These are phyloP conservation scores for Acronicta aceris DNA, from an alignment of 2,888 invertebrate species.

Conservation along the genomic window DNA sequence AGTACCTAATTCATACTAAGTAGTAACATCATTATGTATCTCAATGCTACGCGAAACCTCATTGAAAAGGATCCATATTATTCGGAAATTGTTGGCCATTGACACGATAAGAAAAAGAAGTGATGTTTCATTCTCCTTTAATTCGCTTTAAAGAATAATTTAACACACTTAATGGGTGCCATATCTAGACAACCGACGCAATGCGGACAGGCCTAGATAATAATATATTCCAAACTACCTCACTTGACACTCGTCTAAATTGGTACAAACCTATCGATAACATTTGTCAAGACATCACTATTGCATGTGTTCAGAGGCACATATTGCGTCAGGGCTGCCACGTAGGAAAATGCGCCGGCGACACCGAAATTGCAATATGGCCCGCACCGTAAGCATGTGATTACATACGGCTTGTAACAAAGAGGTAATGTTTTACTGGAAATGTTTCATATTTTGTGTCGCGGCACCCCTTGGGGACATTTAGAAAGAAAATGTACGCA, in stretches of 20 bases:
- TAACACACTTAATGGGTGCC: too few species aligned
- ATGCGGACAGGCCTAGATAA: neutral
- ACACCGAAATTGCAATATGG: conserved; percentile 77
- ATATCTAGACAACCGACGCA: neutral
- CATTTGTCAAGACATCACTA: conserved; percentile 46
- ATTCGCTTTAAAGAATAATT: too few species aligned
- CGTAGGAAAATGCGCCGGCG: conserved; percentile 68
- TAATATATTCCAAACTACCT: neutral
- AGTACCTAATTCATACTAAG: too few species aligned
- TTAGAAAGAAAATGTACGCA: conserved; percentile 30
- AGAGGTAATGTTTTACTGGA: conserved; percentile 55
- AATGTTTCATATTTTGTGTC: conserved; percentile 45
- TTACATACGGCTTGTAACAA: conserved; percentile 64
- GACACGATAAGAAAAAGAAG: too few species aligned
- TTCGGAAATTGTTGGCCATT: too few species aligned
- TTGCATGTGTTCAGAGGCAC: conserved; percentile 45
- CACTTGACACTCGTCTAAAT: neutral
- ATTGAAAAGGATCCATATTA: too few species aligned
- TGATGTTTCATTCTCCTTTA: too few species aligned
- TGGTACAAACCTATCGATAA: conserved; percentile 14
- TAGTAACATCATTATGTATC: too few species aligned
- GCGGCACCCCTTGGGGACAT: conserved; percentile 27
- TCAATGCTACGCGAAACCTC: too few species aligned
- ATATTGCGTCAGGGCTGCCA: conserved; percentile 60
- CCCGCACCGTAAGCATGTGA: conserved; percentile 71